These are phyloP conservation scores for Parambassis ranga DNA, from an alignment of 2,797 vertebrate genomes.

Conservation along the genomic window DNA sequence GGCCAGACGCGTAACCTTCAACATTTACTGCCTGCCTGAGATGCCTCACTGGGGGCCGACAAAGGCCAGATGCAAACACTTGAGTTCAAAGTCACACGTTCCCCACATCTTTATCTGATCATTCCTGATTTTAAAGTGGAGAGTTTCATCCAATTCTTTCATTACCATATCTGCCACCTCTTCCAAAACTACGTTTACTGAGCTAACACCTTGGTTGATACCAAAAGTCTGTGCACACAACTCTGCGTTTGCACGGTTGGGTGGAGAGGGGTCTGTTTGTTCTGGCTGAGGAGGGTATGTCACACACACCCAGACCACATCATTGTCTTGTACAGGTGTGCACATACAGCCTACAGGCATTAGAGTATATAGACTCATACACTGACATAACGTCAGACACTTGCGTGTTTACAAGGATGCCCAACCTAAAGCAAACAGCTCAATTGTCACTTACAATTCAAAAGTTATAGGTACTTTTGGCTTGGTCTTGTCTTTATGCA, in stretches of 20 bases:
- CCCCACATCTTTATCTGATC: slow-evolving; percentile 7
- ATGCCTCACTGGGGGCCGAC: slow-evolving; percentile 2
- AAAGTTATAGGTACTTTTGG: not conserved
- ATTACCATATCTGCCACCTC: not conserved
- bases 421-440: not conserved
- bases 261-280: slow-evolving; percentile 12
- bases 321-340: not conserved
- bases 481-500: no score
- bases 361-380: not conserved
- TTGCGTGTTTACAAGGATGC: not conserved
- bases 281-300: not conserved
- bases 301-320: not conserved
- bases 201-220: not conserved
- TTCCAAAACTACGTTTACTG: slow-evolving; percentile 12
- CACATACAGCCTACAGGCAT: not conserved
- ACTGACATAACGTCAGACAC: not conserved
- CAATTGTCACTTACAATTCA: not conserved
- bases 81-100: slow-evolving; percentile 34
- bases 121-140: not conserved
- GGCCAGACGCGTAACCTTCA: slow-evolving; percentile 23
- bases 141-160: not conserved
- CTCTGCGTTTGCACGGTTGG: slow-evolving; percentile 1
- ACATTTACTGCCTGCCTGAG: slow-evolving; percentile 16
- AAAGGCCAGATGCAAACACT: slow-evolving; percentile 51
- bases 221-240: not conserved